phyloP scores from a whole-genome alignment of 2,888 invertebrate species.

The Agelastica alni region DNA sequence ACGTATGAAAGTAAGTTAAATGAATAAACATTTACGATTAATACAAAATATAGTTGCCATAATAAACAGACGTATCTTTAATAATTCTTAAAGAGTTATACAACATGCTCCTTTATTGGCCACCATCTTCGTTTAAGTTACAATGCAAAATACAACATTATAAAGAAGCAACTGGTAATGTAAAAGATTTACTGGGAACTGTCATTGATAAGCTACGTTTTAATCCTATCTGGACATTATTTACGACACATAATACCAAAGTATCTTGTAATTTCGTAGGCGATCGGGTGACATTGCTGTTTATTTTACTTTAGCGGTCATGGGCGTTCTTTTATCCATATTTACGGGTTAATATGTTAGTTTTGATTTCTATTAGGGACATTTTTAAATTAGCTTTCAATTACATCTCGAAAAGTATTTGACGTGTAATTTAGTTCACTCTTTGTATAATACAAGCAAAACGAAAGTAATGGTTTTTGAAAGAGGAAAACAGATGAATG shows the following conservation, averaged over 20 bases:
- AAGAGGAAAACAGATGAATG: no score
- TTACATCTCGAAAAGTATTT: no score
- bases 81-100: no score
- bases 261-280: slow-evolving; percentile 32
- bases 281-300: slow-evolving; percentile 23
- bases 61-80: no score
- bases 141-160: slow-evolving; percentile 1
- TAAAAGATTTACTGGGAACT: slow-evolving; percentile 19
- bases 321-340: slow-evolving; percentile 10
- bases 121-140: not conserved
- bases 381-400: not conserved
- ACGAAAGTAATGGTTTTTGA: not conserved
- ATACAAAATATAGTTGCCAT: no score
- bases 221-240: slow-evolving; percentile 25
- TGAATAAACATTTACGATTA: no score
- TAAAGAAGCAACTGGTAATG: slow-evolving; percentile 11
- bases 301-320: slow-evolving; percentile 26
- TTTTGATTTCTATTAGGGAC: no score
- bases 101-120: not conserved
- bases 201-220: slow-evolving; percentile 32
- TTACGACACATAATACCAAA: slow-evolving; percentile 24
- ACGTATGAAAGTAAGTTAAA: no score
- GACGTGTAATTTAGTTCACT: not conserved
- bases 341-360: no score
- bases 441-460: not conserved